These are phyloP conservation scores for Aix galericulata DNA, from an alignment of 2,113 vertebrate species.

Conservation along the genomic window DNA sequence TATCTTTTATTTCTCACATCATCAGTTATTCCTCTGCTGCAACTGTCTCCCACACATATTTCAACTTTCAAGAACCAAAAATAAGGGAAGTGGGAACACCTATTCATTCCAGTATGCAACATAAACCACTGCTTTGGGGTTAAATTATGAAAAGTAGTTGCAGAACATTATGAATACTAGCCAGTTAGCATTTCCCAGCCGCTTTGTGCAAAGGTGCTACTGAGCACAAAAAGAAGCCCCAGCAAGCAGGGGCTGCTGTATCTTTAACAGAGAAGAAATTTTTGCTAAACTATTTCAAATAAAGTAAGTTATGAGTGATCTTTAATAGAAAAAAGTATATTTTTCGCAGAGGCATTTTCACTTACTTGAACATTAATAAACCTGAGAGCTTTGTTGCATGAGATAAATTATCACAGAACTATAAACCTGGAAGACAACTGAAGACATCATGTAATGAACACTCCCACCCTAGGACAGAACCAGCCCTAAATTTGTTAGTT, in stretches of 20 bases:
- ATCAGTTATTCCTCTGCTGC: neutral
- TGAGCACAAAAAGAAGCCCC: neutral
- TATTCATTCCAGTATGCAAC: neutral
- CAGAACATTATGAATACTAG: neutral
- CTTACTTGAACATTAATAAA: neutral
- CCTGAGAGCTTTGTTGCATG: neutral
- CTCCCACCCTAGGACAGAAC: neutral
- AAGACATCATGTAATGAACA: neutral
- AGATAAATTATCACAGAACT: neutral
- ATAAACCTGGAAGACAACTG: neutral
- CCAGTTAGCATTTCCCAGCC: neutral
- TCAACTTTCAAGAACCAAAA: neutral
- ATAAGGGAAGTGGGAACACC: neutral
- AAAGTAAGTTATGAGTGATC: neutral
- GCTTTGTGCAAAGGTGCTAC: neutral
- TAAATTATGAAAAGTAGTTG: neutral
- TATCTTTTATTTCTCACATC: conserved; percentile 9
- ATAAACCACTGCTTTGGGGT: neutral
- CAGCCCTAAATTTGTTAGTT: neutral
- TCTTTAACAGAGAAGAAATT: neutral
- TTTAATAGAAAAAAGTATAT: neutral
- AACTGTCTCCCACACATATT: conserved; percentile 2
- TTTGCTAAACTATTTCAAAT: neutral
- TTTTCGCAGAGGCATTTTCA: neutral
- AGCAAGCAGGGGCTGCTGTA: neutral